Conservation (phyloP, 2,797 vertebrate species). For the Malacoctenus gilli region DNA sequence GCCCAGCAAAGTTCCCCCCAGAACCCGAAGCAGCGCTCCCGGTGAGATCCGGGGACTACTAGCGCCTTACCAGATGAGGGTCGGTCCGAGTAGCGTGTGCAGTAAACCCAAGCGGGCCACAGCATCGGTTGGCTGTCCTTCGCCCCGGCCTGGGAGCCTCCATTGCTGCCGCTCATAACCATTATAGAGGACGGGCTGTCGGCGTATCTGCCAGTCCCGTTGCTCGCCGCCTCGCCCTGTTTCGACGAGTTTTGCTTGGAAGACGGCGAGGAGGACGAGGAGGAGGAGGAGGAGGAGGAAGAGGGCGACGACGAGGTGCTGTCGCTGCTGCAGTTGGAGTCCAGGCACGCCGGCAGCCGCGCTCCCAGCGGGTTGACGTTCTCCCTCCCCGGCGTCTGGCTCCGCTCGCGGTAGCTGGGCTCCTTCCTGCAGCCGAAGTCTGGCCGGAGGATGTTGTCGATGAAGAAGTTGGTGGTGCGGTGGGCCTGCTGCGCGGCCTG, state of each 20-base stretch:
- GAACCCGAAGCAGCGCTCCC: conserved; percentile 5
- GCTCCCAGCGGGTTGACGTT: conserved; percentile 86
- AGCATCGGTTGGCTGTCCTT: conserved; percentile 89
- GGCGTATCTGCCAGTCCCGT: conserved; percentile 83
- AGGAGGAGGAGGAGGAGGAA: conserved; percentile 67
- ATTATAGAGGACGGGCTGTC: conserved; percentile 87
- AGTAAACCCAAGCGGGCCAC: conserved; percentile 98
- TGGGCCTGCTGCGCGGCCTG: conserved; percentile 87
- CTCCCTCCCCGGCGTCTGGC: conserved; percentile 87
- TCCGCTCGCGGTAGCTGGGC: conserved; percentile 81
- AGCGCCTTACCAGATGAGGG: conserved; percentile 96
- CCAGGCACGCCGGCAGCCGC: conserved; percentile 81
- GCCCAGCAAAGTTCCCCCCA: neutral
- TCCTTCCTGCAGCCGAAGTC: conserved; percentile 96
- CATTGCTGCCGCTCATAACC: conserved; percentile 86
- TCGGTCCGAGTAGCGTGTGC: conserved; percentile 95
- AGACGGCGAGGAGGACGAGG: conserved; percentile 77
- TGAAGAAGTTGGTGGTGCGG: conserved; percentile 96
- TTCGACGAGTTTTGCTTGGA: conserved; percentile 80
- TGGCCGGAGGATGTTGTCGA: conserved; percentile 95
- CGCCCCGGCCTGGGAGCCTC: conserved; percentile 77
- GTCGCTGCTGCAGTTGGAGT: conserved; percentile 91
- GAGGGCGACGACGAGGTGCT: conserved; percentile 80
- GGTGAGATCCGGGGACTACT: conserved; percentile 61
- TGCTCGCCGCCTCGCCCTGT: conserved; percentile 70